These are phyloP conservation scores for Heliothis peltigera DNA, from an alignment of 2,888 invertebrate species.

Conservation along the genomic window DNA sequence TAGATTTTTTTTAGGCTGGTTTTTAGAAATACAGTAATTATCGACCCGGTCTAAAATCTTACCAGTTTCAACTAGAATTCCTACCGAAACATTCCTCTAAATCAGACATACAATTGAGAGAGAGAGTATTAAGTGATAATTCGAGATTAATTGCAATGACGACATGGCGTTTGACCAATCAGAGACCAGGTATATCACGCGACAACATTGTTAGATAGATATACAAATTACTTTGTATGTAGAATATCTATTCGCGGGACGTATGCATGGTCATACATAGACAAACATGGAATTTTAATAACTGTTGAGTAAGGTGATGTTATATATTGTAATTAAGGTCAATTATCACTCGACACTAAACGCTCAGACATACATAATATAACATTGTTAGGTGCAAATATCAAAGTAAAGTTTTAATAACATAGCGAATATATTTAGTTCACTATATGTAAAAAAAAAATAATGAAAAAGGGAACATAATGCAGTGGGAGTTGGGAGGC, in stretches of 20 bases:
- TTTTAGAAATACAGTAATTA: not conserved
- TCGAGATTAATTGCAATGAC: not conserved
- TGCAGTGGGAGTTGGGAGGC: too few species aligned
- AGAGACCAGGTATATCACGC: not conserved
- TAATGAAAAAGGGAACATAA: too few species aligned
- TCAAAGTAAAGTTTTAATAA: constrained; percentile 13
- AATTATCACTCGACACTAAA: constrained; percentile 39
- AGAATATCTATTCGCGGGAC: too few species aligned
- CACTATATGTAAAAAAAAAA: too few species aligned
- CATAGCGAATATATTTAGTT: not conserved
- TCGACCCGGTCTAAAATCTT: constrained; percentile 3
- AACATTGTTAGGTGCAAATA: constrained; percentile 24
- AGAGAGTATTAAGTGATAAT: constrained; percentile 36
- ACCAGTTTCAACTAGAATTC: constrained; percentile 28
- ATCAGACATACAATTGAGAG: constrained; percentile 12
- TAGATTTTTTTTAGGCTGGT: too few species aligned
- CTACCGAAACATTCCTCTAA: constrained; percentile 22
- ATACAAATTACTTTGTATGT: too few species aligned
- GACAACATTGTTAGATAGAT: too few species aligned
- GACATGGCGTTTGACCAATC: not conserved
- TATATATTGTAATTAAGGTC: not conserved
- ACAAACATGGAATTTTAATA: too few species aligned
- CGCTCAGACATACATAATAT: constrained; percentile 17
- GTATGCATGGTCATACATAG: too few species aligned
- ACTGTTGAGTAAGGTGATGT: too few species aligned